Conservation (phyloP, 2,113 vertebrate species). For the Axis porcinus region DNA sequence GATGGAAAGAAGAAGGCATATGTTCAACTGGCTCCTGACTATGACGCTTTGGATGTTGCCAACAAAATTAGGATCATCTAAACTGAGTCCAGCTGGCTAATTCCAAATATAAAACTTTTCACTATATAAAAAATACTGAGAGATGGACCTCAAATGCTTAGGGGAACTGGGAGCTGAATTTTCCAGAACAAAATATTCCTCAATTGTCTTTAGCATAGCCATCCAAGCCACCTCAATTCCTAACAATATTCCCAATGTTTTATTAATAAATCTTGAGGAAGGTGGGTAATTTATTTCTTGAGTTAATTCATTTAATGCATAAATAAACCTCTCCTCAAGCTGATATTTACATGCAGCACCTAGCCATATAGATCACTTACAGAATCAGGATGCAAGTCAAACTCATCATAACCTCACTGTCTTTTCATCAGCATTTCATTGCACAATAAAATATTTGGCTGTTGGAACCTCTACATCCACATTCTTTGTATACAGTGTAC, state of each 20-base stretch:
- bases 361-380: neutral
- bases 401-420: neutral
- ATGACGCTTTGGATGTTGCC: neutral
- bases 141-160: neutral
- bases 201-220: neutral
- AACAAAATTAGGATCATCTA: neutral
- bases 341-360: neutral
- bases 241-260: neutral
- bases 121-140: neutral
- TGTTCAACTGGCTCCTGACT: neutral
- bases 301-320: neutral
- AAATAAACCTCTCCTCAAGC: neutral
- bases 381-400: neutral
- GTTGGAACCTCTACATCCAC: neutral
- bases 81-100: neutral
- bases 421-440: neutral
- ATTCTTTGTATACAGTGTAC: neutral
- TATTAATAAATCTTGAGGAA: neutral
- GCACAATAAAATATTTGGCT: neutral
- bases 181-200: constrained; percentile 2
- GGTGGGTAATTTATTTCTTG: neutral
- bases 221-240: neutral
- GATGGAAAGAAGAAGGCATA: neutral
- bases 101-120: neutral
- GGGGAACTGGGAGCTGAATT: neutral